Percentiles rank a stretch among this genome's conserved stretches.
These are phyloP conservation scores for Achlya flavicornis DNA, from an alignment of 2,888 invertebrate genomes.

Conservation along the genomic window DNA sequence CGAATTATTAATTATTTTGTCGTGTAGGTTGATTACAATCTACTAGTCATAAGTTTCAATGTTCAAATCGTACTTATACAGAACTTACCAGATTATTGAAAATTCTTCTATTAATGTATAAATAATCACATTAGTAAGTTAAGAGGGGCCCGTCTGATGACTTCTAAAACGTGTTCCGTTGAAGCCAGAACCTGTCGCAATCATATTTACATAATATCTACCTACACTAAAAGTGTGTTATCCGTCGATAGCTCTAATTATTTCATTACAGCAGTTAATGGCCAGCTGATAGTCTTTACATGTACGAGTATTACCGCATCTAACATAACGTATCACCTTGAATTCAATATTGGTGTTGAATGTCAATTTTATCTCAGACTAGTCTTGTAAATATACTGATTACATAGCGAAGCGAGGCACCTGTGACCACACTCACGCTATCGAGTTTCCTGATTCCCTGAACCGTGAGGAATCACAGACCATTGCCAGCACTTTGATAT, in stretches of 20 bases:
- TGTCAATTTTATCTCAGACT: slow-evolving; percentile 23
- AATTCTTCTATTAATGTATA: too few species aligned
- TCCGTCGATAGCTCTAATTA: neutral
- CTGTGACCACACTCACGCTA: slow-evolving; percentile 42
- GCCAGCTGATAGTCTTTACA: neutral
- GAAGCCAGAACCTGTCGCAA: neutral
- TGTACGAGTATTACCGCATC: neutral
- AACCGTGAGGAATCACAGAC: slow-evolving; percentile 34
- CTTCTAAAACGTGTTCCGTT: slow-evolving; percentile 2
- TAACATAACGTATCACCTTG: slow-evolving; percentile 23
- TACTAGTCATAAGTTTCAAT: neutral
- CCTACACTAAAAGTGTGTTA: neutral
- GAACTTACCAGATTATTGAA: too few species aligned
- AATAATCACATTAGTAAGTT: neutral
- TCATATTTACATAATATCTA: neutral
- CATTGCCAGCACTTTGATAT: slow-evolving; percentile 7
- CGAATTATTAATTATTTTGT: neutral
- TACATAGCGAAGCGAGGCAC: slow-evolving; percentile 19
- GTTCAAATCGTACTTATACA: too few species aligned
- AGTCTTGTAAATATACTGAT: neutral
- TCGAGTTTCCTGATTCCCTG: slow-evolving; percentile 35
- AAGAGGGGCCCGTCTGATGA: neutral
- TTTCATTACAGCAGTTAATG: neutral
- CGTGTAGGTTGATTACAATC: neutral
- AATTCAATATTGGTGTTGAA: slow-evolving; percentile 37